A percentile compares a stretch with the other conserved stretches of the same genome.
Evolutionary conservation across 1,140 invertebrate genomes (phyloP).

Genomic region (Himalopsyche phryganea): DNA sequence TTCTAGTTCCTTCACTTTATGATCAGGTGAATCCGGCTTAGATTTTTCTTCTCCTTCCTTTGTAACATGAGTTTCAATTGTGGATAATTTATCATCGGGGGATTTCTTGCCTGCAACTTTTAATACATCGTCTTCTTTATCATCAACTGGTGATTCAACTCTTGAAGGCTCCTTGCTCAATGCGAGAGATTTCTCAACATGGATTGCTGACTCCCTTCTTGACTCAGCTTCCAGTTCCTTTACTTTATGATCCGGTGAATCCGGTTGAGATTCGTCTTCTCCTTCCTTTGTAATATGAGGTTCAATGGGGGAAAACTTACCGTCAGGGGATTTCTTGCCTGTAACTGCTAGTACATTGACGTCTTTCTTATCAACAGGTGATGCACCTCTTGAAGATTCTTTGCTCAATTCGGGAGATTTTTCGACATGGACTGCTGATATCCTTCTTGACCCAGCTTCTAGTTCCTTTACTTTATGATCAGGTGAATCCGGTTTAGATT

Average conservation of each 20-base stretch:
- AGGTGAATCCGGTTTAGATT: slow-evolving; percentile 1
- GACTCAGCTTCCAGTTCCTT: neutral
- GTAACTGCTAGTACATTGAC: slow-evolving; percentile 12
- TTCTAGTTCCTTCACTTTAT: neutral
- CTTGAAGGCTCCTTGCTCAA: neutral
- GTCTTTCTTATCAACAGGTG: neutral
- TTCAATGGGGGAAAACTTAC: neutral
- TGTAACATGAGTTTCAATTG: no score
- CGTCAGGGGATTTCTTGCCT: neutral
- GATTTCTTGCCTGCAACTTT: no score
- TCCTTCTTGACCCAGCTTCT: neutral
- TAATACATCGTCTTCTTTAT: slow-evolving; percentile 23
- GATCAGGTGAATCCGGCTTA: neutral
- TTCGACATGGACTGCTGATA: neutral
- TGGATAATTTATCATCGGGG: neutral
- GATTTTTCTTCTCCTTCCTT: no score
- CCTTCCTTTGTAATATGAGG: neutral
- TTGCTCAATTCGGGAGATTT: neutral
- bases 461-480: neutral
- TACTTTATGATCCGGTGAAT: neutral
- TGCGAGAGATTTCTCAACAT: neutral
- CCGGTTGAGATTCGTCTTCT: neutral
- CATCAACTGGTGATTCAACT: neutral
- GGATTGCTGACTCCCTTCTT: neutral
- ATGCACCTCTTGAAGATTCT: slow-evolving; percentile 24